phyloP scores from a whole-genome alignment of 2,888 invertebrate species.

The Eristalis intricaria region DNA sequence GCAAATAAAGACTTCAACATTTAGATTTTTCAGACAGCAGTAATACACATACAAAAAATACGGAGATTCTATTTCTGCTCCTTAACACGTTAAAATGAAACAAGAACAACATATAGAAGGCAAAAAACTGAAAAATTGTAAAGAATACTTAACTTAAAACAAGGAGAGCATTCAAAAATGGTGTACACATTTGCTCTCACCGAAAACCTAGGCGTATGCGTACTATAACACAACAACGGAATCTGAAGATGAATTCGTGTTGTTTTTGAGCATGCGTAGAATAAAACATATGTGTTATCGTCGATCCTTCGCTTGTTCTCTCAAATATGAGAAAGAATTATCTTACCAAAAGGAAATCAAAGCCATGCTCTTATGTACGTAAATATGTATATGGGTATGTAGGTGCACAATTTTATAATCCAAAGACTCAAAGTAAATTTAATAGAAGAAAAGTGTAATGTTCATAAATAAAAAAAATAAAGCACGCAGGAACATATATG shows the following conservation, averaged over 20 bases:
- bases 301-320: slow-evolving; percentile 55
- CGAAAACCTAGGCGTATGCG: slow-evolving; percentile 60
- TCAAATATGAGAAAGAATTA: slow-evolving; percentile 21
- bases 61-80: slow-evolving; percentile 70
- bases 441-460: slow-evolving; percentile 38
- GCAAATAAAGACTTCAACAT: slow-evolving; percentile 68
- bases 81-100: slow-evolving; percentile 72
- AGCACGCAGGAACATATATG: not conserved
- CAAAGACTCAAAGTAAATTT: slow-evolving; percentile 35
- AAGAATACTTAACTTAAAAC: slow-evolving; percentile 73
- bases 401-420: not conserved
- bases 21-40: slow-evolving; percentile 69
- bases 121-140: slow-evolving; percentile 63
- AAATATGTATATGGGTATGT: not conserved
- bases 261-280: slow-evolving; percentile 33
- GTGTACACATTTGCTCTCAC: slow-evolving; percentile 56
- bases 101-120: slow-evolving; percentile 72
- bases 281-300: slow-evolving; percentile 9
- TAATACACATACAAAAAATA: slow-evolving; percentile 65
- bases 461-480: not conserved
- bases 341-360: slow-evolving; percentile 15
- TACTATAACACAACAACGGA: slow-evolving; percentile 29
- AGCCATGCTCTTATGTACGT: not conserved
- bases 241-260: slow-evolving; percentile 7
- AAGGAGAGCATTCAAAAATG: slow-evolving; percentile 61